Evolutionary conservation across 1,140 invertebrate species (phyloP).

Genomic region (Saccostrea echinata): DNA sequence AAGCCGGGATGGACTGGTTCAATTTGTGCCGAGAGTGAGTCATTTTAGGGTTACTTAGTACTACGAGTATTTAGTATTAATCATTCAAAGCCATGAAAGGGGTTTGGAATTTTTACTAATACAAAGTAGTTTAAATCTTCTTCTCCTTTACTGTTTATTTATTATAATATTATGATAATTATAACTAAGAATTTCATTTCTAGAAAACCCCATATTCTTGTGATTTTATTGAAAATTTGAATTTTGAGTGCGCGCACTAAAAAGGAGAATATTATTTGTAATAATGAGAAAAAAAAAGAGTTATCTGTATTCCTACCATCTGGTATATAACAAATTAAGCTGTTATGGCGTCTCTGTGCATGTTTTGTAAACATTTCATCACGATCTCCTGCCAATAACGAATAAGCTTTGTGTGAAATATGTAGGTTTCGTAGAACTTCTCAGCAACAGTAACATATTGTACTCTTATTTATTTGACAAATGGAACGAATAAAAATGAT

Average conservation of each 20-base stretch:
- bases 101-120: no score
- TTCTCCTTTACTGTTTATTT: neutral
- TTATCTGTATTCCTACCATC: neutral
- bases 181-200: no score
- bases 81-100: no score
- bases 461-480: constrained; percentile 19
- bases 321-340: neutral
- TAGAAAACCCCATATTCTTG: no score
- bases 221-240: no score
- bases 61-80: neutral
- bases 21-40: constrained; percentile 63
- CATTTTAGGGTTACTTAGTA: neutral
- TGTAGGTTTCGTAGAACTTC: neutral
- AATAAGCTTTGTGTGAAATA: constrained; percentile 9
- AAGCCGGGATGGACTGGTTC: constrained; percentile 62
- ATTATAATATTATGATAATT: no score
- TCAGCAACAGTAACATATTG: neutral
- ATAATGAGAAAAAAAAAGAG: neutral
- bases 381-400: neutral
- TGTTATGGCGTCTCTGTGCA: constrained; percentile 18
- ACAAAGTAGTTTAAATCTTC: neutral
- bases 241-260: neutral
- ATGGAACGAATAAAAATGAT: constrained; percentile 7
- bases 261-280: constrained; percentile 8
- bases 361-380: constrained; percentile 34